Base-by-base conservation (phyloP, 2,797 vertebrate genomes). In the Scleropages formosus region DNA sequence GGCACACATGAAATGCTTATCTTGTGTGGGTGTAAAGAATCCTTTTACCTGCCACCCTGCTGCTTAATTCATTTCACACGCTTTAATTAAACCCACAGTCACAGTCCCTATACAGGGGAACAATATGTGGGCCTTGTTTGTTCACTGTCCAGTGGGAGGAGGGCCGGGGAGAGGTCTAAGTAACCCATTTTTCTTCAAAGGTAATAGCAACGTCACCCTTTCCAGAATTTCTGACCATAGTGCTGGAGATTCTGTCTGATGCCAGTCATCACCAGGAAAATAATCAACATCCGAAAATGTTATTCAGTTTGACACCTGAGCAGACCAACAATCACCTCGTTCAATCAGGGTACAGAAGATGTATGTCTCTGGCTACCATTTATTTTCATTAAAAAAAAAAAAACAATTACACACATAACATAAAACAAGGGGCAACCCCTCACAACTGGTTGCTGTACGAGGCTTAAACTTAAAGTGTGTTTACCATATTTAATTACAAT, bases 221-320 rank as follows among this genome's bases (percentile, higher is more conserved):
- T 87, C 89, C 87, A 1, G 86, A 88, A 77, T 91, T 89, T 72
- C 91, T 93, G 87, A 92, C 89, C 93, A 90, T 89, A 83, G 93
- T 86, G 76, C 92, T 85, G 93, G 89, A 83, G 92, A 93, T 82
- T 94, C 91, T 80, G 91, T 94, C 87, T 94, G 91, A 85, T 92
- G 92, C 91, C 94, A 93, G 84, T 93, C 92, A 78, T 94, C 91
- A 81, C 90, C 88, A 60, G 26, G 49, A 76, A 18, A 61, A 51
- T n/a, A 4, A 22, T 49, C 69, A 71, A 26, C 51, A 20, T 71
- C 49, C 49, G 31, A 71, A 46, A 24, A 24, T 46, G 15, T 26
- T 8, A 58, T 31, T 7, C 51, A 44, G 10, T 44, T 18, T 71
- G 51, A 56, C 24, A 11, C 16, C 26, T 70, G 8, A n/a, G 8